These are phyloP conservation scores for Hirudo medicinalis DNA, from an alignment of 1,140 invertebrate genomes.

Conservation along the genomic window DNA sequence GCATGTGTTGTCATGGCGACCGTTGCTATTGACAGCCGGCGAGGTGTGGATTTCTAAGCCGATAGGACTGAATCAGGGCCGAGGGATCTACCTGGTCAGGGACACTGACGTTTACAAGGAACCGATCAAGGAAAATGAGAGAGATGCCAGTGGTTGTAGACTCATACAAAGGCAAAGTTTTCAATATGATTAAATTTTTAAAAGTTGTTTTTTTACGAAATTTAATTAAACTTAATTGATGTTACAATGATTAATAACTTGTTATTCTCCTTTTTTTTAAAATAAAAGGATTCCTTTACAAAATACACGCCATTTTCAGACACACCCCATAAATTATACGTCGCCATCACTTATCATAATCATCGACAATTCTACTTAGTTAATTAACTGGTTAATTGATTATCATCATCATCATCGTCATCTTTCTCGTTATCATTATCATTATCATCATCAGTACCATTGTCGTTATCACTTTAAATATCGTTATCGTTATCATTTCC, in stretches of 20 bases:
- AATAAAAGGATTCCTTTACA: too few relatives aligned
- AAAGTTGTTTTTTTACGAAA: too few relatives aligned
- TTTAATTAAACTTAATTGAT: too few relatives aligned
- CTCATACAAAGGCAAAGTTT: conserved; percentile 5
- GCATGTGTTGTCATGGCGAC: too few relatives aligned
- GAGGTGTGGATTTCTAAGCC: conserved; percentile 44
- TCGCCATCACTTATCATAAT: too few relatives aligned
- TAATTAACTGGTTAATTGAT: too few relatives aligned
- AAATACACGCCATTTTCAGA: too few relatives aligned
- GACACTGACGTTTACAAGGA: conserved; percentile 13
- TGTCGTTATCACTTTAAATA: neutral
- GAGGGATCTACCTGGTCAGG: conserved; percentile 40
- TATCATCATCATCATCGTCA: neutral
- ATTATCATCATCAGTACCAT: neutral
- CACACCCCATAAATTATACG: too few relatives aligned
- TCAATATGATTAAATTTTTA: too few relatives aligned
- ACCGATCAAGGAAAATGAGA: neutral
- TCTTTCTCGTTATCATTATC: neutral
- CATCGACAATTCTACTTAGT: too few relatives aligned
- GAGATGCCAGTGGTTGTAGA: conserved; percentile 3
- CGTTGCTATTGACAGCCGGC: conserved; percentile 18
- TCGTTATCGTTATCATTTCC: neutral
- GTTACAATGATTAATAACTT: too few relatives aligned
- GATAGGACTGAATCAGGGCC: conserved; percentile 41
- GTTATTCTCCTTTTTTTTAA: too few relatives aligned